Evolutionary conservation across 1,140 invertebrate species (phyloP), one percentile per base, ranked within the genome.

Genomic region (Dreissena rostriformis): DNA sequence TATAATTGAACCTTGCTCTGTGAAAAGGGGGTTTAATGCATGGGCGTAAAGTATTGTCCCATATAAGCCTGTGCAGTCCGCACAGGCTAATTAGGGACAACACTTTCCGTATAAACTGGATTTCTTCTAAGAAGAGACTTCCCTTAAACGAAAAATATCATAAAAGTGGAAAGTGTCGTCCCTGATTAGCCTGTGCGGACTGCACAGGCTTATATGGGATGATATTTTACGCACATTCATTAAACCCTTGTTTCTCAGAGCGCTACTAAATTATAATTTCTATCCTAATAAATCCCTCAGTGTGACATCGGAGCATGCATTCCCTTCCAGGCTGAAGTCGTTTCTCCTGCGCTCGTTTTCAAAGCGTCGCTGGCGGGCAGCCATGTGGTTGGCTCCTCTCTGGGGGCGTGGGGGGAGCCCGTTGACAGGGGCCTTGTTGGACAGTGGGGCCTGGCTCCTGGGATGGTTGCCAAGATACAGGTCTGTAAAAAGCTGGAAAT

Each of bases 401-500:
- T 71, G 65, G 17, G 83, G 79, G 17, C 86, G 82, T 28, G 78
- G 84, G 61, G 77, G 82, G 73, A 78, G 39, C 19, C 77, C 66
- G 24, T 55, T 65, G 11, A 72, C 53, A 51, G 77, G 49, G 15
- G 49, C 26, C 17, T 53, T 71, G 10, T 80, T 80, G n/a, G 85
- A 55, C 26, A 84, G 72, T 51, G 79, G 74, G n/a, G 90, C 84
- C 14, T 88, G 76, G 19, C 75, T 57, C 22, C 76, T 70, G 14
- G 90, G 89, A 77, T 86, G 86, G 80, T 91, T 90, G 55, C 90
- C 90, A n/a, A 91, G 82, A 78, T 88, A 91, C 55, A 91, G 76
- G 74, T 88, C 88, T 77, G 86, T 74, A 22, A 88, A 87, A 65
- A 86, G 61, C 88, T 88, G 78, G 11, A 61, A 61, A 61, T 19